Evolutionary conservation across 2,888 invertebrate genomes (phyloP).

Genomic region (Panopea generosa): DNA sequence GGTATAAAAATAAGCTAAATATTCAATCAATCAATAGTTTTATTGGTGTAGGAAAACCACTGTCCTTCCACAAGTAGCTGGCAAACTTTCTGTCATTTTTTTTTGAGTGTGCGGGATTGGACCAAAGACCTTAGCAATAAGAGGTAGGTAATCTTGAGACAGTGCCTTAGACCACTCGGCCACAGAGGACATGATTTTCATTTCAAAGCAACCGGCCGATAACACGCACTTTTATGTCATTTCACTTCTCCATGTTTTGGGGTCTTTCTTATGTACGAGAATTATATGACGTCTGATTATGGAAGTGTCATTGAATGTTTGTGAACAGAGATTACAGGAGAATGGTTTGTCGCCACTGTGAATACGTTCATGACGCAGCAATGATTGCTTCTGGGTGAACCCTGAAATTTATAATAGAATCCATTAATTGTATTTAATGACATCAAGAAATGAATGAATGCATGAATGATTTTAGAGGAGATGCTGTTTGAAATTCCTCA

Average conservation of each 20-base stretch:
- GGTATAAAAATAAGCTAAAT: no score
- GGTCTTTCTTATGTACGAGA: conserved; percentile 75
- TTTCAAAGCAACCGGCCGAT: no score
- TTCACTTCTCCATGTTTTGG: conserved; percentile 69
- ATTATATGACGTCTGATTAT: conserved; percentile 79
- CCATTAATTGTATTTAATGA: no score
- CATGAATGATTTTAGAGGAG: neutral
- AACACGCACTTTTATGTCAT: conserved; percentile 20
- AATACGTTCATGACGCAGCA: conserved; percentile 85
- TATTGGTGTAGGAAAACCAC: no score
- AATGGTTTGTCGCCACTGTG: conserved; percentile 85
- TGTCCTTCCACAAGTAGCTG: no score
- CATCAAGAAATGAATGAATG: neutral
- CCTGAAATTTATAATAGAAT: conserved; percentile 48
- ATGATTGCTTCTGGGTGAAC: conserved; percentile 85
- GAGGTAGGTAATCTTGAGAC: no score
- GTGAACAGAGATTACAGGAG: conserved; percentile 83
- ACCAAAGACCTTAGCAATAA: no score
- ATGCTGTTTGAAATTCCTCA: neutral
- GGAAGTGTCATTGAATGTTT: conserved; percentile 81
- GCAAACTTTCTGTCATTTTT: no score
- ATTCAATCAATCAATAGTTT: no score
- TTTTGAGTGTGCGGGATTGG: no score
- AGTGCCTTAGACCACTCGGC: no score
- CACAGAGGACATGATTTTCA: no score